Percentiles rank a stretch among this genome's conserved stretches.
These are phyloP conservation scores for Rhizomys pruinosus DNA, from an alignment of 2,113 vertebrate genomes.

Conservation along the genomic window DNA sequence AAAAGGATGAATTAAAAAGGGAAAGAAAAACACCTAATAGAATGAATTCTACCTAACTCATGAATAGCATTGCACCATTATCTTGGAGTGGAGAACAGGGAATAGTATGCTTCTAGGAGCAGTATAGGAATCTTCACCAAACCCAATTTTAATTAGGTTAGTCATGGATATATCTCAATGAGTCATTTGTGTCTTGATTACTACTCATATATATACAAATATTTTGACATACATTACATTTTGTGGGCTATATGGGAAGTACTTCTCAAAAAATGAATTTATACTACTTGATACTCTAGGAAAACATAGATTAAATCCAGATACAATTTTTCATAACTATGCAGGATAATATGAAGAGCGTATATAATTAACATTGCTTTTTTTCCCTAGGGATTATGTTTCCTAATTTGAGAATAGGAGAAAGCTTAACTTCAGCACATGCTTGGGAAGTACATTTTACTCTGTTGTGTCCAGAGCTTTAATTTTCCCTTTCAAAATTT, in stretches of 20 bases:
- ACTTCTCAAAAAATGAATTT: background rate
- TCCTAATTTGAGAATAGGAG: slow-evolving; percentile 61
- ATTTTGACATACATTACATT: slow-evolving; percentile 43
- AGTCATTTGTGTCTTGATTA: slow-evolving; percentile 28
- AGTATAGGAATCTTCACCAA: background rate
- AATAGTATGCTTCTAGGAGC: background rate
- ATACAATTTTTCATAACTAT: background rate
- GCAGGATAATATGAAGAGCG: slow-evolving; percentile 9
- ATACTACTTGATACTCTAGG: background rate
- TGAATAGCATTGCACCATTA: background rate
- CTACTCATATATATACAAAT: background rate
- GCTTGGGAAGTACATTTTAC: slow-evolving; percentile 34
- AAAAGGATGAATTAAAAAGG: background rate
- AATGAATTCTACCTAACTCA: slow-evolving; percentile 4
- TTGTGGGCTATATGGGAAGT: slow-evolving; percentile 26
- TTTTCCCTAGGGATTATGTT: slow-evolving; percentile 62
- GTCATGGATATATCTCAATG: background rate
- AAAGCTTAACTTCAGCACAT: slow-evolving; percentile 54
- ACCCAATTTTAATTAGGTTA: background rate
- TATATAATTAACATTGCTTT: slow-evolving; percentile 46
- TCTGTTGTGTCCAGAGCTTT: slow-evolving; percentile 56
- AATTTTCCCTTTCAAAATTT: slow-evolving; percentile 62
- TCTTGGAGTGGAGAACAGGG: background rate
- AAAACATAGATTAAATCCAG: slow-evolving; percentile 45
- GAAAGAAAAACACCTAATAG: background rate